phyloP scores from a whole-genome alignment of 2,888 invertebrate genomes.

The Tetropium fuscum region DNA sequence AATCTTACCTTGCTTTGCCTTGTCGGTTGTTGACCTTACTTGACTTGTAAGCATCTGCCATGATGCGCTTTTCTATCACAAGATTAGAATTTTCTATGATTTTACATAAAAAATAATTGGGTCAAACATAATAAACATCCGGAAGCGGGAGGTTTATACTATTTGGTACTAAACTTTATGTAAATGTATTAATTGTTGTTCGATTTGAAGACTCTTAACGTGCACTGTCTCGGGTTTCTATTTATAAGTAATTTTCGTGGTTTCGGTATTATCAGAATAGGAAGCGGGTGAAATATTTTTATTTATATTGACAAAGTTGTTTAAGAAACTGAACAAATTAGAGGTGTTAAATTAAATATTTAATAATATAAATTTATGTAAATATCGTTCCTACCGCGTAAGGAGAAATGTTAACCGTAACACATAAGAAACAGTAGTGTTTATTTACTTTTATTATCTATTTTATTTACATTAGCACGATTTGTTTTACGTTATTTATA shows the following conservation, averaged over 20 bases:
- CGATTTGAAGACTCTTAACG: background rate
- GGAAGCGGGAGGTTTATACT: constrained; percentile 3
- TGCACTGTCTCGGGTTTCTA: background rate
- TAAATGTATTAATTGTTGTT: constrained; percentile 4
- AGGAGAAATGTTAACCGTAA: background rate
- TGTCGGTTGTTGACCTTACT: constrained; percentile 53
- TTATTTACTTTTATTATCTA: background rate
- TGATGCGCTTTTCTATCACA: constrained; percentile 10
- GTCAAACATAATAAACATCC: constrained; percentile 13
- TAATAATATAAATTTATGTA: constrained; percentile 6
- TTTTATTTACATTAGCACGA: background rate
- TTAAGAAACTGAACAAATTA: background rate
- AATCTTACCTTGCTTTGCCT: constrained; percentile 53
- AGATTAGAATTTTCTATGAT: constrained; percentile 13
- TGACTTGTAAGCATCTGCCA: constrained; percentile 12
- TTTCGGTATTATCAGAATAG: too few species aligned
- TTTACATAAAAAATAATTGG: constrained; percentile 8
- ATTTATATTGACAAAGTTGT: background rate
- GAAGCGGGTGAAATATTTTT: too few species aligned
- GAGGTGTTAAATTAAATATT: constrained; percentile 6
- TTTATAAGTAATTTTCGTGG: too few species aligned
- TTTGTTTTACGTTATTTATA: background rate
- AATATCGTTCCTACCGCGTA: background rate
- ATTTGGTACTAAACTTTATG: constrained; percentile 3
- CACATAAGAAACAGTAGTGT: background rate